These are phyloP conservation scores for Phylloscopus trochiloides DNA, from an alignment of 2,113 vertebrate species.

Conservation along the genomic window DNA sequence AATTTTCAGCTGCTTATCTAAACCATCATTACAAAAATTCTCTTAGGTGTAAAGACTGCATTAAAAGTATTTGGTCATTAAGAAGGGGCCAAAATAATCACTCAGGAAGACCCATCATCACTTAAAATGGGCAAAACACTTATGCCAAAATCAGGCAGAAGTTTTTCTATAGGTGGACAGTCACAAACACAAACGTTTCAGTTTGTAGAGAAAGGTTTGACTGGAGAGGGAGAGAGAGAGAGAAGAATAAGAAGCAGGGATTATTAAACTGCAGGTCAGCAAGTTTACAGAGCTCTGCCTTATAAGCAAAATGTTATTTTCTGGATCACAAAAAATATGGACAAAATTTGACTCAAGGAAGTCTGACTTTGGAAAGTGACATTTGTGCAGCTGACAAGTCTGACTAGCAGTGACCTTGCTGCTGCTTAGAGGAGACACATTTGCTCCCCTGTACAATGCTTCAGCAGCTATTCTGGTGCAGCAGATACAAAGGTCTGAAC, in stretches of 20 bases:
- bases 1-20: background rate
- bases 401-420: conserved; percentile 13
- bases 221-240: background rate
- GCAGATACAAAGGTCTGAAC: background rate
- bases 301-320: background rate
- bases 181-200: background rate
- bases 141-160: background rate
- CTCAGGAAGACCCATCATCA: background rate
- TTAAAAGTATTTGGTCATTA: background rate
- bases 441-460: background rate
- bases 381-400: background rate
- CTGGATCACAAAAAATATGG: background rate
- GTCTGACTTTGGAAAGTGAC: background rate
- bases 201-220: background rate
- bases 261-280: background rate
- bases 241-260: background rate
- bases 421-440: background rate
- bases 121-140: background rate
- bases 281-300: background rate
- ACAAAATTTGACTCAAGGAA: background rate
- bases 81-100: background rate
- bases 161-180: background rate
- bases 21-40: background rate
- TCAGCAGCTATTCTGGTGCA: conserved; percentile 3
- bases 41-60: background rate